Evolutionary conservation across 1,140 invertebrate genomes (phyloP).

Genomic region (Paracyclopina nana): DNA sequence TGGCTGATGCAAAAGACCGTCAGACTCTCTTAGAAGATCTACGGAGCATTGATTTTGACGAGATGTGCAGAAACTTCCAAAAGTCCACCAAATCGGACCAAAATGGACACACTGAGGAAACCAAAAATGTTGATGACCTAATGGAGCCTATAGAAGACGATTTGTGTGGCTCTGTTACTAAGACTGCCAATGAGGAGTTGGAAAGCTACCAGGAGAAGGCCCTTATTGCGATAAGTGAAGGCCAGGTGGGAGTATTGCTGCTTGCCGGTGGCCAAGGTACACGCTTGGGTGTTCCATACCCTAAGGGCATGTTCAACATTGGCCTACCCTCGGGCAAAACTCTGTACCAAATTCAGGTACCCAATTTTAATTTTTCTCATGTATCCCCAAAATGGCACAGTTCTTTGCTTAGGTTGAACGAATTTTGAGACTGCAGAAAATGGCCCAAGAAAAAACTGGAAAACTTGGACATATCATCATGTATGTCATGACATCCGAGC

Average conservation of each 20-base stretch:
- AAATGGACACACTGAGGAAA: neutral
- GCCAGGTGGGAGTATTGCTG: conserved; percentile 59
- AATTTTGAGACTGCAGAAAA: conserved; percentile 49
- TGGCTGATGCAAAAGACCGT: too few relatives aligned
- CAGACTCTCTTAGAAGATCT: neutral
- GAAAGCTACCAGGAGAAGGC: conserved; percentile 38
- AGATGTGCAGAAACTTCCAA: neutral
- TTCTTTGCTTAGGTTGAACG: conserved; percentile 40
- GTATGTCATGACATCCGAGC: conserved; percentile 93
- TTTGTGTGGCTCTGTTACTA: conserved; percentile 36
- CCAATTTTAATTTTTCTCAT: neutral
- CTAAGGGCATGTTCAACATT: conserved; percentile 91
- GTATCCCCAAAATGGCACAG: neutral
- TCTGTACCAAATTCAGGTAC: conserved; percentile 84
- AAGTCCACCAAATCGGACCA: neutral
- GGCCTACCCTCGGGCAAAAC: conserved; percentile 69
- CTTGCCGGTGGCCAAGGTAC: conserved; percentile 63
- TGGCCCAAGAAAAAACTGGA: too few relatives aligned
- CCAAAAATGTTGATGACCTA: neutral
- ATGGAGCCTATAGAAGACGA: conserved; percentile 8
- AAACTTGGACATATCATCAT: neutral
- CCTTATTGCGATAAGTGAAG: conserved; percentile 46
- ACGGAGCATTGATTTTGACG: neutral
- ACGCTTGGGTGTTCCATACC: conserved; percentile 68
- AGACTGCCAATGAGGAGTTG: conserved; percentile 35